Base-by-base conservation (phyloP, 2,797 vertebrate species). In the Myotis findleyi region DNA sequence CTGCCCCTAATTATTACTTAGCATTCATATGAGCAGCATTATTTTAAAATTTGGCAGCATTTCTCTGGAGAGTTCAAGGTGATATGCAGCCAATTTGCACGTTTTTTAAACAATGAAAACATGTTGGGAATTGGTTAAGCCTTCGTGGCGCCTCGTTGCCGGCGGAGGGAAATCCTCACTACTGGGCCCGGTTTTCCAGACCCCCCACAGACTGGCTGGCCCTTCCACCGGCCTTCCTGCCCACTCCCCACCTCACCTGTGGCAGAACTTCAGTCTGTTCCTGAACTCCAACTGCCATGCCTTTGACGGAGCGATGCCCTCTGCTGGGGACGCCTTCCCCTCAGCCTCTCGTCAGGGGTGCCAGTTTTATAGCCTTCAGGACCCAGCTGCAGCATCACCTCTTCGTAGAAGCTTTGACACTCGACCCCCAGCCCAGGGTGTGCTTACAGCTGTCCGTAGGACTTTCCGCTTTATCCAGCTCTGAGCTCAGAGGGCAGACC, bases 301-400 rank as follows among this genome's bases (percentile, higher is more conserved):
- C 47, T 36, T 30, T 5, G 11, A 13, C 38, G 3, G 64, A 38
- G 18, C 73, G 2, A 0, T 44, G 23, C 81, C 36, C 33, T 23
- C 33, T n/a, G 18, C 76, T 3, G 30, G 49, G 47, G 88, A 21
- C 0, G 1, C 55, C 51, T 14, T 47, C 62, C 30, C 17, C 30
- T 66, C 44, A 17, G 38, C 44, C 90, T 55, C 20, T 53, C 47
- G 25, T 36, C 51, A 11, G 14, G 36, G 14, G n/a, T 25, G 75
- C 30, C 0, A 0, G 0, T 23, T 36, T 6, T 0, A 1, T 10
- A 2, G n/a, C 25, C 41, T 0, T n/a, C 68, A 2, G 88, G 51
- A 47, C 21, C 33, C n/a, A 27, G 62, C 25, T 9, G 14, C 14
- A 4, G 9, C 3, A 4, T 38, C 7, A 2, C 59, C 47, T 72